These are phyloP conservation scores for Spizaetus ornatus DNA, from an alignment of 2,113 vertebrate species.

Conservation along the genomic window DNA sequence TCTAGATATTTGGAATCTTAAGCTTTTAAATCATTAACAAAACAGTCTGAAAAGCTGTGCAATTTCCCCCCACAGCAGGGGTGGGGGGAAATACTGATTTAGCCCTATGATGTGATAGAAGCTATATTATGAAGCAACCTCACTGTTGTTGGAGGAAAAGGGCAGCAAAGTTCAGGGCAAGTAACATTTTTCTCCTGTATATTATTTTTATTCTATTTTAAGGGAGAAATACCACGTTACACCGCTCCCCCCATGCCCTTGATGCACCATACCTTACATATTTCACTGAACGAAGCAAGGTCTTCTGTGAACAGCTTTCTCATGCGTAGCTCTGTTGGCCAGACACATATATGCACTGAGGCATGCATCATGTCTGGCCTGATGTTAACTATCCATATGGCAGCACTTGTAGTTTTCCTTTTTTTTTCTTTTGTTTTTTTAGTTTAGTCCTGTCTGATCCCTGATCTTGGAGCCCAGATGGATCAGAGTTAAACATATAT, in stretches of 20 bases:
- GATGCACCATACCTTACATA: neutral
- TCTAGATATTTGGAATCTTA: neutral
- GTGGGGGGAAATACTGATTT: neutral
- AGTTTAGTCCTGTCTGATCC: neutral
- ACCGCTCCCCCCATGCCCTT: neutral
- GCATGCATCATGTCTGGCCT: neutral
- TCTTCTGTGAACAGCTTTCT: neutral
- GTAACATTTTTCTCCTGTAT: neutral
- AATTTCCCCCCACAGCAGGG: neutral
- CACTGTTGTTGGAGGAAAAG: neutral
- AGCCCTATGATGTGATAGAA: neutral
- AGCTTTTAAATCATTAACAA: conserved; percentile 41
- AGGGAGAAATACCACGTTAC: neutral
- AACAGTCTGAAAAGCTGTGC: conserved; percentile 8
- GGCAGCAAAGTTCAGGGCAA: neutral
- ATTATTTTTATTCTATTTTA: neutral
- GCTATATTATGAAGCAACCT: neutral
- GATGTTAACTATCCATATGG: accelerated
- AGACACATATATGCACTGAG: neutral
- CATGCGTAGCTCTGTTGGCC: neutral
- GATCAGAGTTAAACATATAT: neutral
- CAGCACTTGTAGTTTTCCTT: neutral
- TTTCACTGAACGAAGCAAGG: neutral
- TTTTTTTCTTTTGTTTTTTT: neutral
- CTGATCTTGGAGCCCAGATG: neutral